A percentile compares a stretch with the other conserved stretches of the same genome.
phyloP scores from a whole-genome alignment of 2,113 vertebrate species.

The Nothocercus julius region DNA sequence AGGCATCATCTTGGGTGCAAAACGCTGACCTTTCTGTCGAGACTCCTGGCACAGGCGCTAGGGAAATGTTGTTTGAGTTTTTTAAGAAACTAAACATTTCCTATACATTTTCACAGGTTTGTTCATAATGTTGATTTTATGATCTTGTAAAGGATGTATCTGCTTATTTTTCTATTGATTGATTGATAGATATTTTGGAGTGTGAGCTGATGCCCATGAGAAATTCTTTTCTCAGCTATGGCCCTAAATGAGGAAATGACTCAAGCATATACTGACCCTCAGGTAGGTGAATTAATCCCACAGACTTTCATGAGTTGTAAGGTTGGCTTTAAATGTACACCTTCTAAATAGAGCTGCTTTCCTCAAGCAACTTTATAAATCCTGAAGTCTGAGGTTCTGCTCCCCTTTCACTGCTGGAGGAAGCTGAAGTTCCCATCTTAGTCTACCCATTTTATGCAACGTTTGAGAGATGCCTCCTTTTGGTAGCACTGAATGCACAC shows the following conservation, averaged over 20 bases:
- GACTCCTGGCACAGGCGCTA: fast-evolving
- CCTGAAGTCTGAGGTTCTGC: neutral
- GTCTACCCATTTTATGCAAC: neutral
- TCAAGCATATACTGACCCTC: neutral
- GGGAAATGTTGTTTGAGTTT: neutral
- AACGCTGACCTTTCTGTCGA: neutral
- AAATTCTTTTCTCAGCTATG: neutral
- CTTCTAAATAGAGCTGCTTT: slow-evolving; percentile 22
- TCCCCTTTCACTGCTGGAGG: neutral
- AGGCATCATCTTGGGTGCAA: neutral
- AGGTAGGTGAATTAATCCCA: neutral
- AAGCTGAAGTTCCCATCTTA: neutral
- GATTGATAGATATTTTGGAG: neutral
- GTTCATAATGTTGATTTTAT: neutral
- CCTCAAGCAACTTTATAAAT: slow-evolving; percentile 13
- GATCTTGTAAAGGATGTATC: neutral
- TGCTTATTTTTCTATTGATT: neutral
- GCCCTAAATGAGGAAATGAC: neutral
- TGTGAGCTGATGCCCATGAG: neutral
- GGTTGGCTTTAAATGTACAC: neutral
- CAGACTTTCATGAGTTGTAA: neutral
- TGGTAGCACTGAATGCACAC: slow-evolving; percentile 24
- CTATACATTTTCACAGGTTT: neutral
- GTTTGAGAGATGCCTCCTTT: slow-evolving; percentile 51
- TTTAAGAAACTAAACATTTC: neutral